Conservation (phyloP, 2,888 invertebrate genomes). For the Flexamia atlantica region DNA sequence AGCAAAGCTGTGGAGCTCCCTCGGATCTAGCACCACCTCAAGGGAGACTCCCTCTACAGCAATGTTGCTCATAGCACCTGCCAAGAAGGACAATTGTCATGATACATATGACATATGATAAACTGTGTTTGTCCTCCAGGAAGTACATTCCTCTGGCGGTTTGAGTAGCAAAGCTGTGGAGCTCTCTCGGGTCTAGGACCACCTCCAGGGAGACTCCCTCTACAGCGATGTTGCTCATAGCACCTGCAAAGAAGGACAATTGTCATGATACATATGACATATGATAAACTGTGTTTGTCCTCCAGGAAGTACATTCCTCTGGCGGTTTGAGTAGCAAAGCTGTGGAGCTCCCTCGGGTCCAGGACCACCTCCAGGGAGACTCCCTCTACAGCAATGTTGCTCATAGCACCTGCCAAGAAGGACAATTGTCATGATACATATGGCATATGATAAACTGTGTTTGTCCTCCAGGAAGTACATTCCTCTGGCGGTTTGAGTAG, state of each 20-base stretch:
- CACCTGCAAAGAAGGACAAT: constrained; percentile 21
- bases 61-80: constrained; percentile 3
- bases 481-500: too few species aligned
- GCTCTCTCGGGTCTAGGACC: constrained; percentile 48
- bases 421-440: too few species aligned
- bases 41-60: neutral
- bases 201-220: constrained; percentile 8
- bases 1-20: constrained; percentile 59
- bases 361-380: constrained; percentile 35
- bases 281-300: too few species aligned
- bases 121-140: constrained; percentile 50
- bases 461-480: too few species aligned
- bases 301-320: constrained; percentile 52
- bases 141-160: constrained; percentile 52
- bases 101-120: too few species aligned
- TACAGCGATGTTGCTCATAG: neutral
- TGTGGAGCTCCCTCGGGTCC: constrained; percentile 58
- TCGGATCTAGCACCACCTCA: constrained; percentile 37
- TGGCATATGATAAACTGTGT: too few species aligned
- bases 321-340: constrained; percentile 56
- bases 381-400: neutral
- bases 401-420: constrained; percentile 45
- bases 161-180: constrained; percentile 49
- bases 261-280: too few species aligned
- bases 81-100: neutral